Base-by-base conservation (phyloP, 2,888 invertebrate genomes). In the Prosapia bicincta region DNA sequence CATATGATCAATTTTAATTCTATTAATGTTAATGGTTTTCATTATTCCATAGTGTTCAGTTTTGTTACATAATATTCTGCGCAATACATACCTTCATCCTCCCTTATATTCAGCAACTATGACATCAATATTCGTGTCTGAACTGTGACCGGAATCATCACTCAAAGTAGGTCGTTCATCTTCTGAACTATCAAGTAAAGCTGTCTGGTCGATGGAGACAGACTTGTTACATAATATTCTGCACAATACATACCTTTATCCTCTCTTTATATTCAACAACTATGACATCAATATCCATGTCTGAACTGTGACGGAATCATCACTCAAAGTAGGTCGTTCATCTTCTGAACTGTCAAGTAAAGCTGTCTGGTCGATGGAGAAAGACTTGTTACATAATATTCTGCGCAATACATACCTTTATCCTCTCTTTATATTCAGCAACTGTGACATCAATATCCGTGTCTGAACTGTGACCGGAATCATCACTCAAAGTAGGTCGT, bases 361-460 rank as follows among this genome's bases (percentile, higher is more conserved):
- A 20, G 54, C 54, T n/a, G 54, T 54, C 3, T 54, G 54, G 20
- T 54, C 54, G 10, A 38, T 15, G 2, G 38, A 38, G 7, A 20
- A 1, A n/a, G n/a, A n/a, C 3, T 54, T 54, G 5, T 65, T 65
- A 7, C 65, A 23, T 13, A 5, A 65, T 65, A 3, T 65, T 7
- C 65, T 65, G 6, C 20, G 10, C 10, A 13, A 1, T 70, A 30
- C 71, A 25, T 10, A 72, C 72, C 72, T 72, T 66, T 20, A 30
- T 30, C 20, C 65, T 65, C 26, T 66, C 72, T n/a, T 66, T 65
- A 28, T 65, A 72, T 66, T 72, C 72, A 2, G 72, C 72, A 20
- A 72, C 72, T n/a, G 30, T 66, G 15, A 66, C 72, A 65, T 72
- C 72, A 5, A 72, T 65, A 54, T 72, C 72, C 3, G 72, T 72